Evolutionary conservation across 2,888 invertebrate species (phyloP).

Genomic region (Pseudococcus longispinus): DNA sequence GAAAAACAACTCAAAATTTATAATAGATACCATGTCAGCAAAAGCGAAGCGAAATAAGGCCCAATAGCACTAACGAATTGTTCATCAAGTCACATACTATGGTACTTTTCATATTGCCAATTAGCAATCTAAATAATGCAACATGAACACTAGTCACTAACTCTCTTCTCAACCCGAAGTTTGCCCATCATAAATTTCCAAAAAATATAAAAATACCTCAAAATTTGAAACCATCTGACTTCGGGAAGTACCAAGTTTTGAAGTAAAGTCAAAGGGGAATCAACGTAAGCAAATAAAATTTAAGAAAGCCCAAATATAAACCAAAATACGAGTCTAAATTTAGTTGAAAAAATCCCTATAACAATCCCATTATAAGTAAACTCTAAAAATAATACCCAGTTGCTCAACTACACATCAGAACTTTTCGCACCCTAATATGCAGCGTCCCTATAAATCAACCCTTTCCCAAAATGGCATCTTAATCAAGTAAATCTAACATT

Average conservation of each 20-base stretch:
- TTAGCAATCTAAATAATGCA: not conserved
- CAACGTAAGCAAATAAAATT: not conserved
- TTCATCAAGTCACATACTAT: not conserved
- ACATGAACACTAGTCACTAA: not conserved
- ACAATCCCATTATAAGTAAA: not conserved
- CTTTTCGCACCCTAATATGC: too few species aligned
- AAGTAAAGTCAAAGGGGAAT: not conserved
- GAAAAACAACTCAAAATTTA: slow-evolving; percentile 10
- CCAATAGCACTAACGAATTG: slow-evolving; percentile 32
- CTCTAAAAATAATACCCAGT: not conserved
- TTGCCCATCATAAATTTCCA: not conserved
- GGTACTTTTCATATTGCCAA: not conserved
- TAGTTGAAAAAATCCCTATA: not conserved
- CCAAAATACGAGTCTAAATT: not conserved
- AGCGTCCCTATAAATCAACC: too few species aligned
- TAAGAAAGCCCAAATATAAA: not conserved
- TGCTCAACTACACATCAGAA: not conserved
- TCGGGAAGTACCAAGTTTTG: too few species aligned
- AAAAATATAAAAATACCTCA: not conserved
- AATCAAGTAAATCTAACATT: too few species aligned
- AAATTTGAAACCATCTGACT: too few species aligned
- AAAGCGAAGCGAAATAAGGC: slow-evolving; percentile 49
- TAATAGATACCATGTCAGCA: slow-evolving; percentile 47
- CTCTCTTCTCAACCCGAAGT: not conserved
- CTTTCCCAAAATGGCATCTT: too few species aligned